Conservation (phyloP, 2,113 vertebrate genomes). For the Halcyon senegalensis region DNA sequence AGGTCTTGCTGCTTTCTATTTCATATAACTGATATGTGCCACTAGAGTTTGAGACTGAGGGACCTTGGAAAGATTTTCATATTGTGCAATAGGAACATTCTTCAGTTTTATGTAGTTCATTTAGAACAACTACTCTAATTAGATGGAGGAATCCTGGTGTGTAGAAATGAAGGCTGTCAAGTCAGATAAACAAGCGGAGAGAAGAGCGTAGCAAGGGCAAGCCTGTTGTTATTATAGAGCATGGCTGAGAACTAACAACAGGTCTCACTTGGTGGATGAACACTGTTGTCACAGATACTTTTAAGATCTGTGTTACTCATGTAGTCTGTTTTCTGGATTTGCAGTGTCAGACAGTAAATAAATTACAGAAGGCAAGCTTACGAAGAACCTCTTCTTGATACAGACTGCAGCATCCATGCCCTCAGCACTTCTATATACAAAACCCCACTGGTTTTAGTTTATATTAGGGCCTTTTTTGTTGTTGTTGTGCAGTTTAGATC, state of each 20-base stretch:
- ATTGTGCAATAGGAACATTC: slow-evolving; percentile 13
- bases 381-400: neutral
- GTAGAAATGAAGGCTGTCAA: neutral
- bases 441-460: neutral
- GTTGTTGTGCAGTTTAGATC: neutral
- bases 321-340: neutral
- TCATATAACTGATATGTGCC: neutral
- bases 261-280: neutral
- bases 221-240: slow-evolving; percentile 11
- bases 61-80: neutral
- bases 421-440: neutral
- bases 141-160: slow-evolving; percentile 6
- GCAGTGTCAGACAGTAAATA: neutral
- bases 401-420: neutral
- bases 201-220: neutral
- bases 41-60: neutral
- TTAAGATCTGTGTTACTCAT: neutral
- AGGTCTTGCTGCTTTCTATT: neutral
- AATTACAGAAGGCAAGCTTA: neutral
- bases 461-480: neutral
- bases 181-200: slow-evolving; percentile 1
- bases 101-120: slow-evolving; percentile 20
- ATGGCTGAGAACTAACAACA: neutral
- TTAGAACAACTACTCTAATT: slow-evolving; percentile 34
- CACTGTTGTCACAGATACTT: neutral